Evolutionary conservation across 1,140 invertebrate species (phyloP).

Genomic region (Oscheius sp.): DNA sequence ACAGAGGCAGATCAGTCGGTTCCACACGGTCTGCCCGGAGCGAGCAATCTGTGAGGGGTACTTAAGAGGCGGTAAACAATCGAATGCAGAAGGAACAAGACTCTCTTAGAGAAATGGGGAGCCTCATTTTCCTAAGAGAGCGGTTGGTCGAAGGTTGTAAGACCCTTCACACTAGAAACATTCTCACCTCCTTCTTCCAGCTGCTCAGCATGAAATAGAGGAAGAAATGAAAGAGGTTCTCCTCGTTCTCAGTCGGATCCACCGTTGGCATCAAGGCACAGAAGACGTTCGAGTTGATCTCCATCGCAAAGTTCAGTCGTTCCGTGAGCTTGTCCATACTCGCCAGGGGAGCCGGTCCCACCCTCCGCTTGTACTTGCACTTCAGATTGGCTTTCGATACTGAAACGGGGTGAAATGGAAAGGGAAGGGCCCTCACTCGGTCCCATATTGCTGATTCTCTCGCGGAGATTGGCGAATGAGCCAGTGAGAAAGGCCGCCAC

Average conservation of each 20-base stretch:
- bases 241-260: slow-evolving; percentile 12
- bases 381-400: background rate
- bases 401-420: slow-evolving; percentile 2
- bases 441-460: slow-evolving; percentile 14
- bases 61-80: background rate
- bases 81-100: background rate
- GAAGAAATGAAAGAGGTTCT: slow-evolving; percentile 26
- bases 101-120: background rate
- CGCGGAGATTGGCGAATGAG: slow-evolving; percentile 6
- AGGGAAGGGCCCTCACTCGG: background rate
- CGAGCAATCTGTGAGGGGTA: background rate
- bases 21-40: slow-evolving; percentile 22
- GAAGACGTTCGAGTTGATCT: background rate
- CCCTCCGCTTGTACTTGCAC: background rate
- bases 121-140: background rate
- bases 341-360: slow-evolving; percentile 6
- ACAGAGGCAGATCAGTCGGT: slow-evolving; percentile 22
- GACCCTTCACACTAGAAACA: too few relatives aligned
- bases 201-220: slow-evolving; percentile 12
- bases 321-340: background rate
- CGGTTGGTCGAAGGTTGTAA: background rate
- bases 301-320: slow-evolving; percentile 15
- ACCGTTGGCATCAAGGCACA: background rate
- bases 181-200: slow-evolving; percentile 8
- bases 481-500: slow-evolving; percentile 3